Conservation (phyloP, 2,888 invertebrate species). For the Caenorhabditis sinica region DNA sequence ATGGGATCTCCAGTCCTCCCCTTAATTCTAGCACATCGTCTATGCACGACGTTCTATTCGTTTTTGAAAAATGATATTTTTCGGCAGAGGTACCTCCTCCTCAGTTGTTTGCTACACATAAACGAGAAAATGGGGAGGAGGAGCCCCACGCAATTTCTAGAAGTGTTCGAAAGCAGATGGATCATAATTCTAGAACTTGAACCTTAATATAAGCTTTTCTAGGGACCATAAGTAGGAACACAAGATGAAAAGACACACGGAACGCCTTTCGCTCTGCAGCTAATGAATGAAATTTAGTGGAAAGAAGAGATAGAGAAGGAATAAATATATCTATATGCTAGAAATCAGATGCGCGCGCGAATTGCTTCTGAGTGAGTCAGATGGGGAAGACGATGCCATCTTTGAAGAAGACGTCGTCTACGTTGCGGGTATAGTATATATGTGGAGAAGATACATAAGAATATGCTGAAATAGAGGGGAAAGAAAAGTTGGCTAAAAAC, state of each 20-base stretch:
- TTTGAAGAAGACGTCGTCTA: slow-evolving; percentile 22
- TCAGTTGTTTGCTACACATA: slow-evolving; percentile 26
- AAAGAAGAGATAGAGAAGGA: slow-evolving; percentile 24
- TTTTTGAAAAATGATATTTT: slow-evolving; percentile 64
- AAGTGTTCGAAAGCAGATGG: slow-evolving; percentile 7
- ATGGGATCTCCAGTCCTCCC: slow-evolving; percentile 39
- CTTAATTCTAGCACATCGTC: slow-evolving; percentile 54
- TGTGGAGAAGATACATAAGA: slow-evolving; percentile 29
- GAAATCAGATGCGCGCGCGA: slow-evolving; percentile 60
- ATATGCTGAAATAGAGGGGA: slow-evolving; percentile 38
- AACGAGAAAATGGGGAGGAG: background rate
- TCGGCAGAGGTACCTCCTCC: slow-evolving; percentile 26
- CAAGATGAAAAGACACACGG: slow-evolving; percentile 11
- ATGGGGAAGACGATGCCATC: slow-evolving; percentile 24
- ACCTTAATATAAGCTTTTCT: slow-evolving; percentile 3
- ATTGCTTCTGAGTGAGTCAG: slow-evolving; percentile 61
- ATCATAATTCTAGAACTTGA: slow-evolving; percentile 11
- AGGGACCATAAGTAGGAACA: background rate
- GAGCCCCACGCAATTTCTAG: slow-evolving; percentile 6
- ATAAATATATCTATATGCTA: slow-evolving; percentile 44
- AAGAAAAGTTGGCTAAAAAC: slow-evolving; percentile 47
- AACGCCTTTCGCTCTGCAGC: slow-evolving; percentile 47
- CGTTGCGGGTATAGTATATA: slow-evolving; percentile 39
- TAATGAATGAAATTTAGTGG: slow-evolving; percentile 52
- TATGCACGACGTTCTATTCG: slow-evolving; percentile 57